Evolutionary conservation across 2,113 vertebrate genomes (phyloP).

Genomic region (Thalassoma bifasciatum): DNA sequence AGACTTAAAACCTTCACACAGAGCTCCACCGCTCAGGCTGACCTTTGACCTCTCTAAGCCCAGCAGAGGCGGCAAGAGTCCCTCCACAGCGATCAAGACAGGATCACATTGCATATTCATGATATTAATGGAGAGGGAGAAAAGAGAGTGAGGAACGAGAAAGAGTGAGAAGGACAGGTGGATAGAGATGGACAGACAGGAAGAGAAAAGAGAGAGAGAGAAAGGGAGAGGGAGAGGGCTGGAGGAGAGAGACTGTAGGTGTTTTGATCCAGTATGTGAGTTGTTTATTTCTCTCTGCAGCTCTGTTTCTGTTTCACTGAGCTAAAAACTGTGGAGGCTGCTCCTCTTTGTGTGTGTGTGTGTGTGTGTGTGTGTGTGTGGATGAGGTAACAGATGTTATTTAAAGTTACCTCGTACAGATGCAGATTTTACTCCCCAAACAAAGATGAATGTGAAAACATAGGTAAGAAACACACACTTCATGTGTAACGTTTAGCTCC

Average conservation of each 20-base stretch:
- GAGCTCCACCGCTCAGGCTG: neutral
- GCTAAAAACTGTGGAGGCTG: slow-evolving; percentile 25
- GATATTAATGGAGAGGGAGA: slow-evolving; percentile 24
- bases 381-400: slow-evolving; percentile 61
- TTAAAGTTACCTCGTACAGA: slow-evolving; percentile 63
- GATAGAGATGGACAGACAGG: too few relatives aligned
- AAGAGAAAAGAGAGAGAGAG: slow-evolving; percentile 1
- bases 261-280: slow-evolving; percentile 42
- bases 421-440: slow-evolving; percentile 45
- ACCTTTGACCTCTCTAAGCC: slow-evolving; percentile 34
- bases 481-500: neutral
- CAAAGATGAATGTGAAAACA: slow-evolving; percentile 3
- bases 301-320: slow-evolving; percentile 21
- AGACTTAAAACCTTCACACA: neutral
- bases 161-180: neutral
- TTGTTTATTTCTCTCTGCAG: slow-evolving; percentile 48
- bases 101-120: slow-evolving; percentile 62
- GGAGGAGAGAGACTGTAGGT: slow-evolving; percentile 29
- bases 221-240: slow-evolving; percentile 11
- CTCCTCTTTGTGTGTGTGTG: slow-evolving; percentile 41
- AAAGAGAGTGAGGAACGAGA: slow-evolving; percentile 17
- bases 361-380: slow-evolving; percentile 61
- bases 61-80: slow-evolving; percentile 21
- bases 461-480: neutral
- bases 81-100: slow-evolving; percentile 43